Evolutionary conservation across 2,113 vertebrate genomes (phyloP).

Genomic region (Catharus fuscescens): DNA sequence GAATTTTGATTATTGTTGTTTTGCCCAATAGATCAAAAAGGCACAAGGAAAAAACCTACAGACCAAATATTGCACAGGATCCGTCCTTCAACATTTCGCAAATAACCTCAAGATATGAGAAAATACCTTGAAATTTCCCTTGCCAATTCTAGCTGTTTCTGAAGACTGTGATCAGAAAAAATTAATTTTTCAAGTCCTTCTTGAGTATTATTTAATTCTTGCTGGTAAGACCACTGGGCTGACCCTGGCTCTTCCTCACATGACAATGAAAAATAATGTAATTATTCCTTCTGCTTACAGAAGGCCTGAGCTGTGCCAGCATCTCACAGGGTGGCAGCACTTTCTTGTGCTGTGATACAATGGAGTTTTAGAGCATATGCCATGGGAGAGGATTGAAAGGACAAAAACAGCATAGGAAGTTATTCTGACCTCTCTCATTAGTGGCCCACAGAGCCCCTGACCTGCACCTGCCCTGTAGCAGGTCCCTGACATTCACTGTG

Average conservation of each 20-base stretch:
- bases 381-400: neutral
- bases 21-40: neutral
- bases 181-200: accelerated
- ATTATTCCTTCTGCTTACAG: neutral
- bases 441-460: accelerated
- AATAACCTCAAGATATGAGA: neutral
- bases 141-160: neutral
- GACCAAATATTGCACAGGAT: neutral
- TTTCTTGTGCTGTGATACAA: neutral
- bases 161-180: neutral
- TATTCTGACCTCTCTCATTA: neutral
- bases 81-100: neutral
- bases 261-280: neutral
- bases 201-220: neutral
- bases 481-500: too few species aligned
- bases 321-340: neutral
- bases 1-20: neutral
- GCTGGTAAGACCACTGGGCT: neutral
- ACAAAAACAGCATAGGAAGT: neutral
- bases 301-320: neutral
- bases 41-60: neutral
- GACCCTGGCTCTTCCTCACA: neutral
- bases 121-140: neutral
- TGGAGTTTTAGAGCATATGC: neutral
- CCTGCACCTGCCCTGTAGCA: accelerated